Percentiles rank a stretch among this genome's conserved stretches.
These are phyloP conservation scores for Metallyticus violacea DNA, from an alignment of 2,888 invertebrate species.

Conservation along the genomic window DNA sequence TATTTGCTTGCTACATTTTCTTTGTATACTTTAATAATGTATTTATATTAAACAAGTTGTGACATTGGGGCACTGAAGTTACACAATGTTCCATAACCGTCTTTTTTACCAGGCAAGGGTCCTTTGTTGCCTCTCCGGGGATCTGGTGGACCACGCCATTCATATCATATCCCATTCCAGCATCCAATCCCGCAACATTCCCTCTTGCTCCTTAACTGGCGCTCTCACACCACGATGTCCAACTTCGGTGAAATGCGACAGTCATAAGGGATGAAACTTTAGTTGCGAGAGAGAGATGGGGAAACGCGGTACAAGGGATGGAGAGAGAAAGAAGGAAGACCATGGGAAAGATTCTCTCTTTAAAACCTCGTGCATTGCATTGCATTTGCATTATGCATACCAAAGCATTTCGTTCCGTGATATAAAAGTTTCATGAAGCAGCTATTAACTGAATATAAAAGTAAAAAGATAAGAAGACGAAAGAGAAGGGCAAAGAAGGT, in stretches of 20 bases:
- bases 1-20: neutral
- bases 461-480: neutral
- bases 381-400: slow-evolving; percentile 18
- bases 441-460: slow-evolving; percentile 19
- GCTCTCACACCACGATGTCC: neutral
- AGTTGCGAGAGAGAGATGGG: neutral
- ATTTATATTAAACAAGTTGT: neutral
- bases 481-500: neutral
- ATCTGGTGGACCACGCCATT: neutral
- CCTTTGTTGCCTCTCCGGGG: neutral
- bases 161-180: neutral
- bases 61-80: neutral
- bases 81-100: neutral
- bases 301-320: neutral
- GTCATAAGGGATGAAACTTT: neutral
- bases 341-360: slow-evolving; percentile 7
- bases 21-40: neutral
- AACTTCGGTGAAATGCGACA: slow-evolving; percentile 2
- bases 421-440: slow-evolving; percentile 14
- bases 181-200: neutral
- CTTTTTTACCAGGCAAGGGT: neutral
- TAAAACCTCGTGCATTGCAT: neutral
- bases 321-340: neutral
- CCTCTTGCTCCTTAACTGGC: neutral
- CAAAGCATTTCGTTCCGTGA: slow-evolving; percentile 1